Percentiles rank a stretch among this genome's conserved stretches.
These are phyloP conservation scores for Meliscaeva auricollis DNA, from an alignment of 2,888 invertebrate species.

Conservation along the genomic window DNA sequence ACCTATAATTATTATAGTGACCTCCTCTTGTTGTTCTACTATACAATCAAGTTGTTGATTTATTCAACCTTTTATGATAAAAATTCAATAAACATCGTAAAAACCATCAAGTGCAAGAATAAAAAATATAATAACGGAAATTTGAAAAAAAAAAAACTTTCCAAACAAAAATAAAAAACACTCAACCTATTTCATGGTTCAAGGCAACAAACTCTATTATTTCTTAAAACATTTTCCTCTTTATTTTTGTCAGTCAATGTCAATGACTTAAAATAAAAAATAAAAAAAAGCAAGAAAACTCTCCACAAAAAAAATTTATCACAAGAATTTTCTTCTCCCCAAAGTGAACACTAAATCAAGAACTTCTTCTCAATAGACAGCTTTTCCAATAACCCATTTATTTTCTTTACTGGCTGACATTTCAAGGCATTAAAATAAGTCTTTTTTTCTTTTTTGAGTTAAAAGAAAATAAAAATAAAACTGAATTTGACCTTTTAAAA, in stretches of 20 bases:
- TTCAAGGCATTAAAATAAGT: neutral
- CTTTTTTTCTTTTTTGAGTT: neutral
- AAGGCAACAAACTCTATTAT: too few relatives aligned
- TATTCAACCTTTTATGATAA: too few relatives aligned
- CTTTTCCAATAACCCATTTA: constrained; percentile 39
- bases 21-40: too few relatives aligned
- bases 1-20: too few relatives aligned
- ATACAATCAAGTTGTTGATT: too few relatives aligned
- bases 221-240: neutral
- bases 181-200: too few relatives aligned
- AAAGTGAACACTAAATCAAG: constrained; percentile 20
- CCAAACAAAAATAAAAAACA: too few relatives aligned
- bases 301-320: neutral
- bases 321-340: neutral
- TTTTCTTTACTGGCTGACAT: constrained; percentile 24
- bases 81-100: too few relatives aligned
- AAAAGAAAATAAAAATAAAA: neutral
- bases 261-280: neutral
- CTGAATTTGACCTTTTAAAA: constrained; percentile 24
- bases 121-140: too few relatives aligned
- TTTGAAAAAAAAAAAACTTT: too few relatives aligned
- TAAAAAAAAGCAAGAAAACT: neutral
- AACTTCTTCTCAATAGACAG: constrained; percentile 29
- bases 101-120: too few relatives aligned
- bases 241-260: neutral